Evolutionary conservation across 35 echinoderm and acorn worm genomes (phyloP).

Genomic region (Eucidaris tribuloides): DNA sequence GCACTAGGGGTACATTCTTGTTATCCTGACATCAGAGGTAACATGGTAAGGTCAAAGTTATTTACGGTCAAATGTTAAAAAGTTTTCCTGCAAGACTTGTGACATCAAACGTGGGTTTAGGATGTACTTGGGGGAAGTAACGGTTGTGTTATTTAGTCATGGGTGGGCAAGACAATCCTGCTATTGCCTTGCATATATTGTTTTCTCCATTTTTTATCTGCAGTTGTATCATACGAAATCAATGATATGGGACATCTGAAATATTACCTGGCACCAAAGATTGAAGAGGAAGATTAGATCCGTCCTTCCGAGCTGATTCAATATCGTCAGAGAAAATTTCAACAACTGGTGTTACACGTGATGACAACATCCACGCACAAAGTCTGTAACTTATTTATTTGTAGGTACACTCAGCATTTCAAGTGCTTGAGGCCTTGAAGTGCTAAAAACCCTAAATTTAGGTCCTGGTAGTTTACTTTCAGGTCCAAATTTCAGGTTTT

Average conservation of each 20-base stretch:
- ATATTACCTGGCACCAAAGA: constrained; percentile 95
- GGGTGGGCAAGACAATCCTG: neutral
- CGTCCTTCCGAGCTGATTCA: too few species aligned
- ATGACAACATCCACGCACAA: too few species aligned
- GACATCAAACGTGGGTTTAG: neutral
- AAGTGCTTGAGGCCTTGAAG: too few species aligned
- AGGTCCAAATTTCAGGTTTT: too few species aligned
- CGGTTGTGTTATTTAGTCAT: neutral
- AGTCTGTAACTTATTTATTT: too few species aligned
- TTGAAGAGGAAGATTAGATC: constrained; percentile 80
- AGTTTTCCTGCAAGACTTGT: neutral
- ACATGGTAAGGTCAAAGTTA: neutral
- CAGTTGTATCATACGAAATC: constrained; percentile 96
- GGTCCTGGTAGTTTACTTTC: too few species aligned
- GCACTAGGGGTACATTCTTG: too few species aligned
- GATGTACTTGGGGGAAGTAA: neutral
- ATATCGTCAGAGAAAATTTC: too few species aligned
- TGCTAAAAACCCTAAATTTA: too few species aligned
- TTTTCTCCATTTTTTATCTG: constrained; percentile 33
- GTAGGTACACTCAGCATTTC: too few species aligned
- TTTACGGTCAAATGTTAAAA: neutral
- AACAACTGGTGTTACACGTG: too few species aligned
- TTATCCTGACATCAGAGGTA: neutral
- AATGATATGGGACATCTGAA: constrained; percentile 63
- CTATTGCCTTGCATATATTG: neutral